phyloP scores from a whole-genome alignment of 2,113 vertebrate species.

The Campylorhamphus procurvoides region DNA sequence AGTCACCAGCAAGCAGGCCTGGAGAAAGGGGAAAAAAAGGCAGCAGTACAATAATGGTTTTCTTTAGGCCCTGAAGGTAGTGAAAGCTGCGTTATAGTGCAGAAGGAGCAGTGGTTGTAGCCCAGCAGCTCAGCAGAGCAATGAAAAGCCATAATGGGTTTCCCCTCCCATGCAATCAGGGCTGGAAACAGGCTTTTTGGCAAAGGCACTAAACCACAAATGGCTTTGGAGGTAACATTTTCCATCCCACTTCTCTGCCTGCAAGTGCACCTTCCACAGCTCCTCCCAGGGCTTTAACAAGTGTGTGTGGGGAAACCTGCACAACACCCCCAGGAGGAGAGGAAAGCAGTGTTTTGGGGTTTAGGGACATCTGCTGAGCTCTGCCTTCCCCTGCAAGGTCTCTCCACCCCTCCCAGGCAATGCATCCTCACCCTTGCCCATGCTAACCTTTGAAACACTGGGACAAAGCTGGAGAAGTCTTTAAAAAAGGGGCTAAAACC shows the following conservation, averaged over 20 bases:
- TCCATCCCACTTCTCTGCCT: neutral
- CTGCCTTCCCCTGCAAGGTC: neutral
- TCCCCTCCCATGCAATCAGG: slow-evolving; percentile 5
- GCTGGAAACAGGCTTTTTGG: neutral
- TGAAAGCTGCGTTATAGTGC: neutral
- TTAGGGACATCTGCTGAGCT: neutral
- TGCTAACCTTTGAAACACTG: neutral
- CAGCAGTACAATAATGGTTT: neutral
- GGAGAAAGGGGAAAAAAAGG: neutral
- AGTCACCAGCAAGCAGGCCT: neutral
- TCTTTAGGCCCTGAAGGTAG: neutral
- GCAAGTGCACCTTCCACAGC: neutral
- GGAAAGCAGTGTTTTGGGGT: neutral
- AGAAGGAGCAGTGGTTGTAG: neutral
- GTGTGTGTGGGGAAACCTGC: neutral
- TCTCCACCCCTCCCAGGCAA: neutral
- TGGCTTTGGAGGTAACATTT: neutral
- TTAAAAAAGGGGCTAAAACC: neutral
- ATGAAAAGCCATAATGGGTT: slow-evolving; percentile 43
- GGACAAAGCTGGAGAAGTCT: neutral
- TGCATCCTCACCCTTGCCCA: neutral
- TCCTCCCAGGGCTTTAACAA: neutral
- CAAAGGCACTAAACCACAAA: neutral
- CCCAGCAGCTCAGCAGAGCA: slow-evolving; percentile 25
- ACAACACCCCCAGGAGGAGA: neutral